These are phyloP conservation scores for Pterois miles DNA, from an alignment of 2,797 vertebrate species.

Conservation along the genomic window DNA sequence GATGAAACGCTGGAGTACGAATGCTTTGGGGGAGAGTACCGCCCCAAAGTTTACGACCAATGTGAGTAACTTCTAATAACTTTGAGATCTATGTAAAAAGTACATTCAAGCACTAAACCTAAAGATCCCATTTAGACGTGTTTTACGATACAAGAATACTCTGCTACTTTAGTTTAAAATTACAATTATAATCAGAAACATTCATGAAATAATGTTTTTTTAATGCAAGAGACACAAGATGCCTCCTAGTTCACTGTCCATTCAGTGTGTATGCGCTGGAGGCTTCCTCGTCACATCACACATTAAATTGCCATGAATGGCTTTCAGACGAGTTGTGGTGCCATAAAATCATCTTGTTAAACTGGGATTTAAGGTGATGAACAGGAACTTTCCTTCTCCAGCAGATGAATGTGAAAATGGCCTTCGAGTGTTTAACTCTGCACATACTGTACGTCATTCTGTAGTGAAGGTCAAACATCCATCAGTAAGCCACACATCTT, in stretches of 20 bases:
- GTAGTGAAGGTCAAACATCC: too few relatives aligned
- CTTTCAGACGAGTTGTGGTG: too few relatives aligned
- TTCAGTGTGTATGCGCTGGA: not conserved
- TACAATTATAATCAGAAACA: not conserved
- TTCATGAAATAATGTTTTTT: not conserved
- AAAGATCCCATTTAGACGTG: not conserved
- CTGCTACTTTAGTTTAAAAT: not conserved
- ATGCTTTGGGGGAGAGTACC: conserved; percentile 98
- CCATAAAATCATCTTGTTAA: not conserved
- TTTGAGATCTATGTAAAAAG: not conserved
- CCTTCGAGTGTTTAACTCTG: not conserved
- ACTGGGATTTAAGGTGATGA: not conserved
- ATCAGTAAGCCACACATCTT: too few relatives aligned
- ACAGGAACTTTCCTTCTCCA: not conserved
- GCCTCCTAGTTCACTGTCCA: not conserved
- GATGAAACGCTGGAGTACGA: conserved; percentile 98
- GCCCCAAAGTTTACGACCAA: conserved; percentile 98
- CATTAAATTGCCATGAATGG: not conserved
- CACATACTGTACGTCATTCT: not conserved
- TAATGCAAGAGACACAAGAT: not conserved
- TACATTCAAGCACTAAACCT: not conserved
- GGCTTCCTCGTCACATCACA: not conserved
- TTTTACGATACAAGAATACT: not conserved
- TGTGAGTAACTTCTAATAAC: conserved; percentile 82
- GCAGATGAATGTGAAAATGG: not conserved